A percentile compares a stretch with the other conserved stretches of the same genome.
phyloP scores from a whole-genome alignment of 2,797 vertebrate genomes.

The Chelonia mydas region DNA sequence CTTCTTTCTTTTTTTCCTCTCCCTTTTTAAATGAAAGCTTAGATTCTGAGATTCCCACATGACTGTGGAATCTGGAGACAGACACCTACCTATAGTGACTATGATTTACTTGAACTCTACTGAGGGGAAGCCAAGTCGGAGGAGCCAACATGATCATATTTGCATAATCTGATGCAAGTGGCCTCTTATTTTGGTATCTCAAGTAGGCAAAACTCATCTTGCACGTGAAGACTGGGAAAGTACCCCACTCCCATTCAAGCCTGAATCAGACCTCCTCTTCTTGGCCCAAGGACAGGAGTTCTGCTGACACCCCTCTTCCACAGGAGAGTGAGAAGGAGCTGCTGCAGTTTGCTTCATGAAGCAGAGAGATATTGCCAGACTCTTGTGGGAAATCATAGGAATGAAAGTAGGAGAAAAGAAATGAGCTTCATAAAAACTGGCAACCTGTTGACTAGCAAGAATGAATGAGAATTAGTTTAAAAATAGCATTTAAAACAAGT shows the following conservation, averaged over 20 bases:
- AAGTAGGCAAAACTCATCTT: neutral
- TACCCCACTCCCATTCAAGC: fast-evolving
- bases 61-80: neutral
- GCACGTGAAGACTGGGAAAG: neutral
- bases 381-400: neutral
- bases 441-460: neutral
- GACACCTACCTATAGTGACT: neutral
- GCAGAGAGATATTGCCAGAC: neutral
- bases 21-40: neutral
- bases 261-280: neutral
- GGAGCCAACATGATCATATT: neutral
- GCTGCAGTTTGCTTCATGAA: neutral
- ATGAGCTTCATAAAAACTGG: neutral
- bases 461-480: neutral
- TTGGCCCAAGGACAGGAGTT: neutral
- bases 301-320: neutral
- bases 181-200: neutral
- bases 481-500: too few species aligned
- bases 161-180: neutral
- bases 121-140: neutral
- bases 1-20: too few species aligned
- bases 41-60: neutral
- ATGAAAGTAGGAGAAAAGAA: neutral
- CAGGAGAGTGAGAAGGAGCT: neutral
- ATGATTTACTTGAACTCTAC: neutral